These are phyloP conservation scores for Watersipora subatra DNA, from an alignment of 1,140 invertebrate species.

Conservation along the genomic window DNA sequence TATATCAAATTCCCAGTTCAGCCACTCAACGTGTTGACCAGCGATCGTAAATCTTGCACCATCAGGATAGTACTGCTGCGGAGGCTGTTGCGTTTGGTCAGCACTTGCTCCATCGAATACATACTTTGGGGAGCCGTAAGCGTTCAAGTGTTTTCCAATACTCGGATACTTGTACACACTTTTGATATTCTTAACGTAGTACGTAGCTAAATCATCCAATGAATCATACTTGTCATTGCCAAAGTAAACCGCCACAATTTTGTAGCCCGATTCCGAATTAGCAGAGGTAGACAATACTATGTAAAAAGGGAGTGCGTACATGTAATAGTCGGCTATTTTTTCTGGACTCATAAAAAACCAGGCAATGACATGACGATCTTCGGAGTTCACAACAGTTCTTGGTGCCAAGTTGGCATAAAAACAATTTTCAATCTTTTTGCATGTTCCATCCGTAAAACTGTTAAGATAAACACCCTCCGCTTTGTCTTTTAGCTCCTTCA, in stretches of 20 bases:
- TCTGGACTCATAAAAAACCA: neutral
- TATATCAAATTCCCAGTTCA: neutral
- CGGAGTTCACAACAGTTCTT: neutral
- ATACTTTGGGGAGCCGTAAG: neutral
- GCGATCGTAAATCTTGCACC: neutral
- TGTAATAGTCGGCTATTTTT: neutral
- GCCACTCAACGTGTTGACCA: neutral
- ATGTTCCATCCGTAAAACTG: neutral
- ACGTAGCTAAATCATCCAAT: neutral
- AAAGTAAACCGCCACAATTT: neutral
- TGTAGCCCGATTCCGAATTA: too few relatives aligned
- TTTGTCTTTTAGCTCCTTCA: neutral
- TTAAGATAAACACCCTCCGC: neutral
- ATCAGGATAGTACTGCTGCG: neutral
- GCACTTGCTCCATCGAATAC: neutral
- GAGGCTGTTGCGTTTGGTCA: slow-evolving; percentile 12
- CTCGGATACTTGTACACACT: too few relatives aligned
- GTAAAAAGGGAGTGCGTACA: neutral
- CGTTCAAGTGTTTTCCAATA: neutral
- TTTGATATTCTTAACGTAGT: too few relatives aligned
- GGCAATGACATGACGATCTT: neutral
- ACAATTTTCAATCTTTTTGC: neutral
- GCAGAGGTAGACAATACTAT: neutral
- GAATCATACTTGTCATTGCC: neutral
- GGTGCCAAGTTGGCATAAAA: neutral